Evolutionary conservation across 2,797 vertebrate genomes (phyloP).

Genomic region (Kryptopterus vitreolus): DNA sequence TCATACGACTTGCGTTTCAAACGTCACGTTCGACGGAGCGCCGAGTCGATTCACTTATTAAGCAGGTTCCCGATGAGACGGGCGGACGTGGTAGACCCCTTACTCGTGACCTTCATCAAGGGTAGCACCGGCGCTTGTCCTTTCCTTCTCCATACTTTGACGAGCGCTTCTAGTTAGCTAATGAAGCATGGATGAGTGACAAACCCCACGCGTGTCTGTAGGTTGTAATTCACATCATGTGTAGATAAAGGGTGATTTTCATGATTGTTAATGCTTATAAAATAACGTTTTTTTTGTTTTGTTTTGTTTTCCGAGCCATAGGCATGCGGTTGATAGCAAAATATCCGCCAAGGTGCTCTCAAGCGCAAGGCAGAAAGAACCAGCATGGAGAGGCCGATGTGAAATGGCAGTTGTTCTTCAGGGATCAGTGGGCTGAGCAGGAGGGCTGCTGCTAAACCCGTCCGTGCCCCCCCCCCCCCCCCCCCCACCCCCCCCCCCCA

Average conservation of each 20-base stretch:
- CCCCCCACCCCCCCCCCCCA: no score
- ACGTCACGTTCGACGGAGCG: conserved; percentile 51
- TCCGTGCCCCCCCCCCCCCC: no score
- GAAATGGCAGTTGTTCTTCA: conserved; percentile 63
- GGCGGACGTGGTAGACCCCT: conserved; percentile 44
- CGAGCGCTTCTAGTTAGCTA: conserved; percentile 48
- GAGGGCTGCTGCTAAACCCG: conserved; percentile 43
- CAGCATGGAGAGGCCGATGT: conserved; percentile 43
- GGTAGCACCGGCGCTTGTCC: conserved; percentile 51
- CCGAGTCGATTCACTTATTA: conserved; percentile 53
- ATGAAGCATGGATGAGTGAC: conserved; percentile 59
- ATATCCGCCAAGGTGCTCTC: conserved; percentile 36
- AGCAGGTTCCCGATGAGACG: conserved; percentile 55
- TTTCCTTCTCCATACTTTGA: conserved; percentile 40
- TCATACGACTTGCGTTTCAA: conserved; percentile 54
- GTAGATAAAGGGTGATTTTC: conserved; percentile 54
- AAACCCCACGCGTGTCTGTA: conserved; percentile 58
- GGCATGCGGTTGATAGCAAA: conserved; percentile 22
- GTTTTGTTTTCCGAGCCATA: conserved; percentile 19
- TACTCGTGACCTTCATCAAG: conserved; percentile 56
- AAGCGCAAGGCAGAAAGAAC: conserved; percentile 39
- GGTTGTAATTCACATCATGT: conserved; percentile 59
- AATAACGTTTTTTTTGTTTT: conserved; percentile 40
- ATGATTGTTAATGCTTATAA: conserved; percentile 52
- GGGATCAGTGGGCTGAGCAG: conserved; percentile 61